Evolutionary conservation across 2,797 vertebrate genomes (phyloP).

Genomic region (Acridotheres tristis): DNA sequence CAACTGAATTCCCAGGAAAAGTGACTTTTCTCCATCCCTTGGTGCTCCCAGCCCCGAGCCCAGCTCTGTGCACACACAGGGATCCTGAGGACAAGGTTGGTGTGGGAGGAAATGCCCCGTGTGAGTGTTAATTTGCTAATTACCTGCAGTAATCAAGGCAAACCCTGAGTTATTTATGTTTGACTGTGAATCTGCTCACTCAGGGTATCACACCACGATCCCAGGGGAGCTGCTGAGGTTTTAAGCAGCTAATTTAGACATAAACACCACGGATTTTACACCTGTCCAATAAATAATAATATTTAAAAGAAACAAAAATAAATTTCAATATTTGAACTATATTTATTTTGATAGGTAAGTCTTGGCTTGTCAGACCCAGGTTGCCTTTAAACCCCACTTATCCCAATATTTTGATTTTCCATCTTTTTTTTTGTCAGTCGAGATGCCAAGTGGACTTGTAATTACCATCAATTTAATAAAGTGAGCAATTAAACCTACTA

Average conservation of each 20-base stretch:
- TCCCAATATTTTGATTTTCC: background rate
- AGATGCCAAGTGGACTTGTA: background rate
- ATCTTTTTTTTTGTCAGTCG: background rate
- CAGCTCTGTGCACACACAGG: fast-evolving
- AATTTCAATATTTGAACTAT: background rate
- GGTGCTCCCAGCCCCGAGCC: no score
- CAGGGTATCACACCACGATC: fast-evolving
- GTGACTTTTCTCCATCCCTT: fast-evolving
- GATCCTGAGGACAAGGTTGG: fast-evolving
- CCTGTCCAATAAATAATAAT: background rate
- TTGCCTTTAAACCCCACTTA: background rate
- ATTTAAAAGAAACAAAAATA: background rate
- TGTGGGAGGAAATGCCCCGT: no score
- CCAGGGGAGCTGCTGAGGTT: background rate
- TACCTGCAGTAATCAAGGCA: background rate
- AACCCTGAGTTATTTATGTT: fast-evolving
- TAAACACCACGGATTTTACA: background rate
- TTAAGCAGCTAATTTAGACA: background rate
- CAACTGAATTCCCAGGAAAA: fast-evolving
- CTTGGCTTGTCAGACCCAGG: background rate
- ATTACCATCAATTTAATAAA: background rate
- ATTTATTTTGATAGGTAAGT: background rate
- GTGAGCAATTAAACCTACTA: background rate
- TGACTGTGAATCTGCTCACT: fast-evolving
- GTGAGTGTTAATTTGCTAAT: background rate